phyloP scores from a whole-genome alignment of 2,797 vertebrate genomes.

The Spinibarbus caldwelli region DNA sequence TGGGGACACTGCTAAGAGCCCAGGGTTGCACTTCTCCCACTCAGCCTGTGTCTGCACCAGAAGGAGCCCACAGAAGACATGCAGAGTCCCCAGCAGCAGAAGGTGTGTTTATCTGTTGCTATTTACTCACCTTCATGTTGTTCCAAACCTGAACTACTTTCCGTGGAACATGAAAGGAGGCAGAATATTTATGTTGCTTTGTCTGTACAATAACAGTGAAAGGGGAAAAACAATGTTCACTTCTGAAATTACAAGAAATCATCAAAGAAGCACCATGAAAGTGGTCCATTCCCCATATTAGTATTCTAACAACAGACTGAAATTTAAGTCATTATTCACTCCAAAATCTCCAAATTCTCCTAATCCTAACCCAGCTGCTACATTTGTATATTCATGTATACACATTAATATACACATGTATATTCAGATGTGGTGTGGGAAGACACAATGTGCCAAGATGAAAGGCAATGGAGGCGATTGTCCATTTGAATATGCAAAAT shows the following conservation, averaged over 20 bases:
- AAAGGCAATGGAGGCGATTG: not conserved
- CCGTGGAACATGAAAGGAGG: not conserved
- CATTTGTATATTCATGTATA: no score
- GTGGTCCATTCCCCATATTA: not conserved
- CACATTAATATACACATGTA: not conserved
- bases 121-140: not conserved
- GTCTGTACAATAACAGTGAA: not conserved
- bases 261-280: not conserved
- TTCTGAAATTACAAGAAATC: slow-evolving; percentile 1
- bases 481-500: not conserved
- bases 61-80: slow-evolving; percentile 63
- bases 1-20: slow-evolving; percentile 73
- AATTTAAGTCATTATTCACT: not conserved
- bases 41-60: slow-evolving; percentile 50
- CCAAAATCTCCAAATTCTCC: not conserved
- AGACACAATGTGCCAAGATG: not conserved
- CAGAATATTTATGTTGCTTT: no score
- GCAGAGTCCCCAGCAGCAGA: slow-evolving; percentile 61
- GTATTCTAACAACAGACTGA: not conserved
- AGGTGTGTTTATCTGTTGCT: slow-evolving; percentile 41
- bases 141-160: not conserved
- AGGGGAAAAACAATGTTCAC: not conserved
- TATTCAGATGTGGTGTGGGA: not conserved
- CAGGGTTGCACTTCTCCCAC: slow-evolving; percentile 72
- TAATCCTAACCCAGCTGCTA: not conserved